Conservation (phyloP, 2,888 invertebrate species). For the Chydorus sphaericus region DNA sequence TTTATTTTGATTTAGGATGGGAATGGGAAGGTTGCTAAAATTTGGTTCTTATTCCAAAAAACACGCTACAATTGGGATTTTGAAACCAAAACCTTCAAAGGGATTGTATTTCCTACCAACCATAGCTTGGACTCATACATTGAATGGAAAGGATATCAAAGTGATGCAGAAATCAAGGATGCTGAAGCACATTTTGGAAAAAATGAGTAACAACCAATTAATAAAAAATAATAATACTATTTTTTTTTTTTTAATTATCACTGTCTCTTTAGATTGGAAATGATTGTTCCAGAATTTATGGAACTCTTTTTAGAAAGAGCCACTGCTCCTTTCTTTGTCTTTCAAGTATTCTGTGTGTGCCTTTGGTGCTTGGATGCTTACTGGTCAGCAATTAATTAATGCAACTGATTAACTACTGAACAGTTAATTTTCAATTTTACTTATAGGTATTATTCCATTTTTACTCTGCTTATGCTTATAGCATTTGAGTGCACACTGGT, state of each 20-base stretch:
- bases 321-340: slow-evolving; percentile 98
- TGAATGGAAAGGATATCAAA: slow-evolving; percentile 72
- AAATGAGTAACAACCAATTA: slow-evolving; percentile 56
- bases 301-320: slow-evolving; percentile 95
- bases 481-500: slow-evolving; percentile 96
- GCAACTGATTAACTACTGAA: background rate
- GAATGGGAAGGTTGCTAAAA: slow-evolving; percentile 37
- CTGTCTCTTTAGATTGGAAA: slow-evolving; percentile 40
- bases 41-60: slow-evolving; percentile 95
- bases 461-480: slow-evolving; percentile 88
- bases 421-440: background rate
- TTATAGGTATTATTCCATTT: slow-evolving; percentile 64
- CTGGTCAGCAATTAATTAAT: slow-evolving; percentile 47
- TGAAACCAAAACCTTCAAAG: slow-evolving; percentile 61
- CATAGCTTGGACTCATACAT: slow-evolving; percentile 53
- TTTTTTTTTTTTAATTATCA: slow-evolving; percentile 3
- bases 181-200: slow-evolving; percentile 74
- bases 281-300: slow-evolving; percentile 88
- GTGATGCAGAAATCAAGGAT: slow-evolving; percentile 57
- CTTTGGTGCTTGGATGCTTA: slow-evolving; percentile 99
- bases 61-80: slow-evolving; percentile 86
- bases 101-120: slow-evolving; percentile 70
- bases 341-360: slow-evolving; percentile 97
- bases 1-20: slow-evolving; percentile 25
- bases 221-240: slow-evolving; percentile 19